Evolutionary conservation across 2,888 invertebrate species (phyloP), one percentile per base, ranked within the genome.

Genomic region (Chrysotoxum bicinctum): DNA sequence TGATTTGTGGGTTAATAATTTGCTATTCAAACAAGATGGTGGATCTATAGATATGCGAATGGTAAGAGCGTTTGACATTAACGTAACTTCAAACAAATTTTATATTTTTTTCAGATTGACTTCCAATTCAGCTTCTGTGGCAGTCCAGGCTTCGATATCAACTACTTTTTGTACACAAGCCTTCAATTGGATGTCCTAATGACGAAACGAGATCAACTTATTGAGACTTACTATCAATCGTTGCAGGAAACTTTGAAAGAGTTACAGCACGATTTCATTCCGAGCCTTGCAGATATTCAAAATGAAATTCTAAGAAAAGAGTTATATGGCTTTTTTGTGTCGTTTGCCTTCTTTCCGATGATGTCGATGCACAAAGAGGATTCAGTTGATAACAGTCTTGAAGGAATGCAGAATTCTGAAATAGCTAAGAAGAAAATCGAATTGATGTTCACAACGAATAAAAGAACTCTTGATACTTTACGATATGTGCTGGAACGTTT

Each of bases 1-100:
- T 3, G 93, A 93, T 88, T 88, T 93, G 6, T 93, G 93, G 93
- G 90, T 92, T 0, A 93, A 93, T 83, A 93, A 93, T 87, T 91
- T 93, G 88, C 91, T 93, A 87, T 93, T 93, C 82, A 91, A 91
- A 50, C 77, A 70, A 12, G 16, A 43, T 14, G 37, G 37, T 56
- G 88, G 89, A 35, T 89, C 92, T 7, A 88, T 89, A 48, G 92
- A 93, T 76, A 90, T 92, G 52, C 90, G 90, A 87, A 90, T 93
- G 88, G 93, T 93, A 89, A 90, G 92, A 90, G 3, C 2, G 10
- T 21, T 5, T 5, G 2, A 1, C 5, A 1, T 23, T 14, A 12
- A n/a, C 5, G 2, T 2, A n/a, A 6, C 40, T 40, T 0, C 14
- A 35, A 12, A 2, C 3, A 2, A 12, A n/a, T 40, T 40, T n/a